These are phyloP conservation scores for Astropecten irregularis DNA, from an alignment of 53 echinoderm and acorn worm species.

Conservation along the genomic window DNA sequence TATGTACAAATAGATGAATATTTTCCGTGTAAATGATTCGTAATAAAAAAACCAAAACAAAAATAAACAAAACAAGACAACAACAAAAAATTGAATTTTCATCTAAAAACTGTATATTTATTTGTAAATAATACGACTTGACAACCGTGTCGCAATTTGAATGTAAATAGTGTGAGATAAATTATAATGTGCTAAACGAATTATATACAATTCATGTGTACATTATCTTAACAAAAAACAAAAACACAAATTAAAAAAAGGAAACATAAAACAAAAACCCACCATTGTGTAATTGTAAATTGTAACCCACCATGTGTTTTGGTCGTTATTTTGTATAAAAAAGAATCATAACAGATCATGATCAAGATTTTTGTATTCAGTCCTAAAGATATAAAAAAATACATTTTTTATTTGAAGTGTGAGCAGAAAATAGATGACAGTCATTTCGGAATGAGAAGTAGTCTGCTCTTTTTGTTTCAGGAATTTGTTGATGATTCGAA, in stretches of 20 bases:
- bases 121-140: conserved; percentile 28
- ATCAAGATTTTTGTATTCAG: no score
- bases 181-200: conserved; percentile 14
- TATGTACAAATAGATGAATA: conserved; percentile 59
- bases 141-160: conserved; percentile 1
- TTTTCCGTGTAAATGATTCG: conserved; percentile 45
- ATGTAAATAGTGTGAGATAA: not conserved
- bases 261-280: not conserved
- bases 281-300: no score
- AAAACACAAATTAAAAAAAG: not conserved
- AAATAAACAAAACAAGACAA: no score
- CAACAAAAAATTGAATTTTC: not conserved
- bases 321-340: no score
- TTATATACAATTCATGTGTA: not conserved
- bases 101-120: conserved; percentile 49
- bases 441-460: no score
- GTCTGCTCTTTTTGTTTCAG: no score
- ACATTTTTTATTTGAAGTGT: no score
- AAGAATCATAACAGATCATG: no score
- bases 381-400: no score
- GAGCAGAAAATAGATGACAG: no score
- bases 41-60: no score
- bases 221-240: not conserved
- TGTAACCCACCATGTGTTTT: conserved; percentile 17
- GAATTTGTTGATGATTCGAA: no score